Evolutionary conservation across 2,797 vertebrate species (phyloP), one percentile per base, ranked within the genome.

Genomic region (Lerista edwardsae): DNA sequence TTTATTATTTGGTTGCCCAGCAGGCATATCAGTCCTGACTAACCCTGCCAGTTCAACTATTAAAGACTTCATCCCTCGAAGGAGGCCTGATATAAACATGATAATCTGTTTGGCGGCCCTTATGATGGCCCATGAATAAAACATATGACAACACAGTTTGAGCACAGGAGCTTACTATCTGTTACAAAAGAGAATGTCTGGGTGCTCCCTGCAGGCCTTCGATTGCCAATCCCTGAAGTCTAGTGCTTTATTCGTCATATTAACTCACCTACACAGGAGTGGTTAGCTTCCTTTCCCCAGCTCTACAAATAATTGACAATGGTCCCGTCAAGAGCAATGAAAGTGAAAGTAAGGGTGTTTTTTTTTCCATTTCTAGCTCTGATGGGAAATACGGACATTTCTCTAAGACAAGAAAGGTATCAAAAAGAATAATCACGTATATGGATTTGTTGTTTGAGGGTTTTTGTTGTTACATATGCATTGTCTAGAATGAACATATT

Each of bases 51-150:
- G 96, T 96, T 96, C 95, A 96, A 96, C 96, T 96, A 97, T 97
- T 97, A 97, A 97, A 97, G 97, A 97, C 97, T 97, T 96, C 97
- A 95, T 97, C 95, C 97, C 96, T 97, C 96, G 96, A 96, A 97
- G 96, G 96, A 97, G 94, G 93, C 92, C 96, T 97, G 96, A 97
- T 95, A 96, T 96, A 97, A 97, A 98, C 96, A 97, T 96, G 96
- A 95, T 97, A 97, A 97, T 98, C 96, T 97, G 94, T 97, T 98
- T 97, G 96, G 96, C 93, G 91, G 96, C 93, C 96, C 96, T 96
- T 95, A 93, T 93, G 94, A 97, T 96, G 95, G 94, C 92, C 95
- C 94, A 96, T 97, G 96, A 97, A 97, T 97, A 97, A 98, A 97
- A 97, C 96, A 97, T 97, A 97, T 91, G 95, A 97, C 96, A 97